Conservation (phyloP, 1,140 invertebrate species). For the Idris sp. region DNA sequence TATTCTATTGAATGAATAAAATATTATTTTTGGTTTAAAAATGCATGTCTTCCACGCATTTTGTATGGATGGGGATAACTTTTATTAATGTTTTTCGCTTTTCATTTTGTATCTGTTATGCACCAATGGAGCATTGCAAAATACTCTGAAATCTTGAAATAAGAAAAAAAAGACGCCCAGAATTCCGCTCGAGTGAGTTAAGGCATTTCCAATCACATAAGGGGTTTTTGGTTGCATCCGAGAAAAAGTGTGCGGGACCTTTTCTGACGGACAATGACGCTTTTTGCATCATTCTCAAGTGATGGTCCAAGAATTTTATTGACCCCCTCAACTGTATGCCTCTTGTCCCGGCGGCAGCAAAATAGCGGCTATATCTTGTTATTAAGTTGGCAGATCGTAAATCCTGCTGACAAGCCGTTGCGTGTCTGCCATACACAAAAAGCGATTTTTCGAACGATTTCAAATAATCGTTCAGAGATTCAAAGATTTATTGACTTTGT, state of each 20-base stretch:
- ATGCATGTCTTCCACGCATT: no score
- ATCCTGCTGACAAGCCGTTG: conserved; percentile 56
- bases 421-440: conserved; percentile 54
- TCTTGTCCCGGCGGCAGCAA: conserved; percentile 45
- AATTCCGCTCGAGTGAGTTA: conserved; percentile 13
- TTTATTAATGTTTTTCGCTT: conserved; percentile 1
- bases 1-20: no score
- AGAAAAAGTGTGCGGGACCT: conserved; percentile 14
- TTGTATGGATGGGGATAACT: conserved; percentile 17
- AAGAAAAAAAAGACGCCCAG: conserved; percentile 7
- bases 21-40: no score
- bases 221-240: conserved; percentile 19
- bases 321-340: conserved; percentile 17
- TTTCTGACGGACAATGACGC: conserved; percentile 12
- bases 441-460: conserved; percentile 58
- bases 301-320: conserved; percentile 47
- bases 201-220: conserved; percentile 20
- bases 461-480: conserved; percentile 45
- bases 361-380: conserved; percentile 61
- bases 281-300: conserved; percentile 3
- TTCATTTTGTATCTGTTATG: conserved; percentile 8
- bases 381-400: conserved; percentile 62
- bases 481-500: conserved; percentile 51
- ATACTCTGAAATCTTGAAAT: not conserved
- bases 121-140: conserved; percentile 8